These are phyloP conservation scores for Heliconius melpomene DNA, from an alignment of 1,140 invertebrate genomes.

Conservation along the genomic window DNA sequence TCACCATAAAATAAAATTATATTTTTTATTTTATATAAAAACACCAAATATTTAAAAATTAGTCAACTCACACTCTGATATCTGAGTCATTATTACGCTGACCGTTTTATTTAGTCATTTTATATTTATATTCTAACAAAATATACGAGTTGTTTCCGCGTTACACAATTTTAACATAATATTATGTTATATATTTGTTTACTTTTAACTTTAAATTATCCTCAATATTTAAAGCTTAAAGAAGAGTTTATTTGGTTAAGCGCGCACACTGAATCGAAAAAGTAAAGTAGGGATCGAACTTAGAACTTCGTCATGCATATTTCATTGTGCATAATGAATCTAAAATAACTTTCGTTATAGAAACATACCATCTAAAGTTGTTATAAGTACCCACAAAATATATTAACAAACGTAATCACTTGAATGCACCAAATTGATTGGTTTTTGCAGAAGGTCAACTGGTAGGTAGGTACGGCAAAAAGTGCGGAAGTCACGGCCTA, in stretches of 20 bases:
- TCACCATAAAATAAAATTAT: no score
- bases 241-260: no score
- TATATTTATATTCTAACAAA: constrained; percentile 12
- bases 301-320: background rate
- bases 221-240: no score
- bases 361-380: constrained; percentile 6
- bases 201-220: background rate
- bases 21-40: background rate
- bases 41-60: background rate
- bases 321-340: background rate
- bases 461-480: constrained; percentile 40
- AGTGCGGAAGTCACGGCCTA: constrained; percentile 59
- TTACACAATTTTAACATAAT: background rate
- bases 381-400: constrained; percentile 16
- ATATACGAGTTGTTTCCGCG: background rate
- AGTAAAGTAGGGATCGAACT: background rate
- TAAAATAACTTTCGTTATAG: background rate
- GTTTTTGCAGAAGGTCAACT: constrained; percentile 44
- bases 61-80: background rate
- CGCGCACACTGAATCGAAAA: background rate
- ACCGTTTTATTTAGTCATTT: constrained; percentile 19
- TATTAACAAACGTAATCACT: constrained; percentile 31
- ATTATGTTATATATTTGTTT: background rate
- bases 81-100: constrained; percentile 18
- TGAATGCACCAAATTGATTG: constrained; percentile 46